Base-by-base conservation (phyloP, 2,113 vertebrate genomes). In the Cyanoliseus patagonus region DNA sequence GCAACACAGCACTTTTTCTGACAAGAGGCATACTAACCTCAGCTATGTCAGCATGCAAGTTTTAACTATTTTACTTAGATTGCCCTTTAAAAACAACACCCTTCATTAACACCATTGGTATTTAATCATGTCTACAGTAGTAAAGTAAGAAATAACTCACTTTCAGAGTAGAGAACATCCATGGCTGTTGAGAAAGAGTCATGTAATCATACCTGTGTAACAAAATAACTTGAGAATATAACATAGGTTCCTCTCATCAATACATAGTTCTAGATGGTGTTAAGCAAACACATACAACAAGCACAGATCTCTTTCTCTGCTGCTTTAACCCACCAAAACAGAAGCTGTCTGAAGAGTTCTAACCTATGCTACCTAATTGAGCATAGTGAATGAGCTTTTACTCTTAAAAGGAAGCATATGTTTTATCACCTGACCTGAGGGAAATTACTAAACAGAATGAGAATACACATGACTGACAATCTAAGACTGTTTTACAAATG, bases 231-330 rank as follows among this genome's bases (percentile, higher is more conserved):
- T 9, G 49, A 69, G 44, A n/a, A n/a, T 4, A 10, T 0, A 27
- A 30, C 0, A 12, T 0, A 52, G 10, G 9, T 3, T 57, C 24
- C 46, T 77, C 16, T 74, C 6, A 13, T 3, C 49, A 27, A 27
- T 9, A 11, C 37, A 17, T 3, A 51, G 25, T 10, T 28, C 14
- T 2, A 25, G 12, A 18, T 13, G 17, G 13, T 17, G 4, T 7
- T 66, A 70, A 57, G 12, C 30, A 63, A 4, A 9, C 8, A 23
- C 9, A 57, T 7, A 62, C 7, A 31, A 3, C 28, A 31, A 77
- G 1, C 0, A 0, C 1, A 1, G 1, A 0, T 11, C 13, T 27
- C 30, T 55, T 42, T 35, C 37, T 69, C 16, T 23, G 2, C n/a
- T 75, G 1, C 27, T 37, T 69, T 14, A 24, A 42, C 41, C 2